Percentiles rank a stretch among this genome's conserved stretches.
Conservation (phyloP, 2,888 invertebrate species). For the Sabatieria punctata region DNA sequence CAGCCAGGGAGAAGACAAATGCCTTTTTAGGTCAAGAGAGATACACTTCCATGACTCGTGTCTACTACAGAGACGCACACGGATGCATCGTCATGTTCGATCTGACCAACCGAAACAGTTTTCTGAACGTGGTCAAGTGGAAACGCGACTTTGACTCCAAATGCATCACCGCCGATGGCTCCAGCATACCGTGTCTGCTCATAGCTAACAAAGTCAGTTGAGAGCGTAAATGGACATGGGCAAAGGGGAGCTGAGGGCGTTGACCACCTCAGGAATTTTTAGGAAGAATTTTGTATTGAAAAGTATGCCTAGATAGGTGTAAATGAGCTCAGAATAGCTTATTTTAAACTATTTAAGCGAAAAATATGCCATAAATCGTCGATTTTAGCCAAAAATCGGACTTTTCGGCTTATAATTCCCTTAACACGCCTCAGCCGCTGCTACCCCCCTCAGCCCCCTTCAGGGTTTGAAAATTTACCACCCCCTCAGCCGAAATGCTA, state of each 20-base stretch:
- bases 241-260: no score
- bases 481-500: no score
- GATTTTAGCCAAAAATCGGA: no score
- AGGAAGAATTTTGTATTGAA: background rate
- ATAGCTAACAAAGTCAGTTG: slow-evolving; percentile 42
- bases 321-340: no score
- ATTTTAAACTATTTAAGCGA: no score
- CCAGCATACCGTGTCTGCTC: slow-evolving; percentile 42
- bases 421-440: no score
- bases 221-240: no score
- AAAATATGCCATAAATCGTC: no score
- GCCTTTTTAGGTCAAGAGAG: slow-evolving; percentile 42
- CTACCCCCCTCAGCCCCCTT: no score
- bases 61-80: slow-evolving; percentile 45
- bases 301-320: no score
- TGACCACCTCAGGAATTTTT: background rate
- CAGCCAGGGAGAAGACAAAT: background rate
- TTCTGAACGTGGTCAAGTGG: slow-evolving; percentile 44
- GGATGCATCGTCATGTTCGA: slow-evolving; percentile 43
- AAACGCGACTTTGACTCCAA: slow-evolving; percentile 44
- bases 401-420: no score
- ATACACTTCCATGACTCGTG: slow-evolving; percentile 45
- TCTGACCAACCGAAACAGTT: slow-evolving; percentile 42
- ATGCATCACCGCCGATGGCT: slow-evolving; percentile 41
- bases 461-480: no score